A percentile compares a stretch with the other conserved stretches of the same genome.
phyloP scores from a whole-genome alignment of 2,888 invertebrate species.

The Carpatolechia fugitivella region DNA sequence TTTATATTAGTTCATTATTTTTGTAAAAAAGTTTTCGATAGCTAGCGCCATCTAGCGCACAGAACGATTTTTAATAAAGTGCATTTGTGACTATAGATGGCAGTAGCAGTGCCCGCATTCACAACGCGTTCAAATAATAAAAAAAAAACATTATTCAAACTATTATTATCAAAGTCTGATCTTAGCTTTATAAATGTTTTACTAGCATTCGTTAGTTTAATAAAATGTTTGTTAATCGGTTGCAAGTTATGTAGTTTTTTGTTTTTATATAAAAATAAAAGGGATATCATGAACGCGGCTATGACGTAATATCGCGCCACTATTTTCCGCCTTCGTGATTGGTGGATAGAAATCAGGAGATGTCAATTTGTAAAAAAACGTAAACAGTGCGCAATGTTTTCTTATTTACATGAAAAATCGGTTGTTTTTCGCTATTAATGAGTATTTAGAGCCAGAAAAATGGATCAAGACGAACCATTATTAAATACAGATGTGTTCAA shows the following conservation, averaged over 20 bases:
- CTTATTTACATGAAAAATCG: slow-evolving; percentile 17
- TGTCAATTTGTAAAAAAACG: slow-evolving; percentile 59
- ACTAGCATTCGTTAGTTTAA: too few species aligned
- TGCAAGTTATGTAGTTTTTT: too few species aligned
- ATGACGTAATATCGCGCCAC: slow-evolving; percentile 82
- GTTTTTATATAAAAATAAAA: too few species aligned
- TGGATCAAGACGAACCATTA: slow-evolving; percentile 64
- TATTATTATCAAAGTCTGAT: too few species aligned
- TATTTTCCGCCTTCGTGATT: slow-evolving; percentile 72
- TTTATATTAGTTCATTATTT: not conserved
- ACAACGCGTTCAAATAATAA: too few species aligned
- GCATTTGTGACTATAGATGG: too few species aligned
- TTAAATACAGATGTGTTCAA: slow-evolving; percentile 80
- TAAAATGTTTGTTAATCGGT: too few species aligned
- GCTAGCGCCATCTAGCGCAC: not conserved
- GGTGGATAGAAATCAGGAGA: slow-evolving; percentile 59
- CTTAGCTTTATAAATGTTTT: too few species aligned
- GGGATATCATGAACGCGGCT: slow-evolving; percentile 22
- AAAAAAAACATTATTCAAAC: too few species aligned
- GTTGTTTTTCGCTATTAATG: slow-evolving; percentile 9
- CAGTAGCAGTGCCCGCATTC: too few species aligned
- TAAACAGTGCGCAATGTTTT: slow-evolving; percentile 45
- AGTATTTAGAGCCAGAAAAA: slow-evolving; percentile 26
- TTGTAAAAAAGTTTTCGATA: not conserved
- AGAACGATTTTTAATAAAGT: too few species aligned